Conservation (phyloP, 2,113 vertebrate species). For the Anhinga rufa region DNA sequence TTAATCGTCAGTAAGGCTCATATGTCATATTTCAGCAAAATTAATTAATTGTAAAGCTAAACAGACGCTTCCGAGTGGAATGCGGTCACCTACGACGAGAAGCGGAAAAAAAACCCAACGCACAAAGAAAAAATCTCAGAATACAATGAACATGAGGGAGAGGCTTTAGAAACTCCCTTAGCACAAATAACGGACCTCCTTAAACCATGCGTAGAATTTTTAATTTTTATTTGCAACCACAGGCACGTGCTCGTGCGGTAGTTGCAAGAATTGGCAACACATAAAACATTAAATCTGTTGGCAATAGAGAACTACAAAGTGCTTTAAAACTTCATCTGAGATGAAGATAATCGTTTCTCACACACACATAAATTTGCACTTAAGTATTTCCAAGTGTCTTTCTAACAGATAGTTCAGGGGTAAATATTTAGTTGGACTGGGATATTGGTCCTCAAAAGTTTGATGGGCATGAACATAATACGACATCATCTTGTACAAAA, state of each 20-base stretch:
- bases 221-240: constrained; percentile 66
- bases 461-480: constrained; percentile 50
- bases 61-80: constrained; percentile 75
- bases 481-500: constrained; percentile 42
- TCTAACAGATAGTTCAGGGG: constrained; percentile 56
- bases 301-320: constrained; percentile 97
- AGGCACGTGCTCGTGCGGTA: constrained; percentile 58
- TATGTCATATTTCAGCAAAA: constrained; percentile 69
- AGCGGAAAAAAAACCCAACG: constrained; percentile 71
- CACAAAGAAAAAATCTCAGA: constrained; percentile 58
- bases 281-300: constrained; percentile 82
- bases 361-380: constrained; percentile 70
- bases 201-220: constrained; percentile 58
- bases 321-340: constrained; percentile 81
- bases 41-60: constrained; percentile 76
- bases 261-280: constrained; percentile 81
- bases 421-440: constrained; percentile 65
- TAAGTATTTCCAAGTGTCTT: constrained; percentile 70
- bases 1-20: constrained; percentile 76
- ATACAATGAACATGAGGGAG: constrained; percentile 57
- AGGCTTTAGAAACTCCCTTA: constrained; percentile 48
- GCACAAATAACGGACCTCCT: constrained; percentile 63
- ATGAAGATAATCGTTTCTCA: constrained; percentile 74
- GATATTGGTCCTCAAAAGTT: constrained; percentile 75
- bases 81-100: constrained; percentile 71